Base-by-base conservation (phyloP, 2,888 invertebrate genomes). In the Antheraea yamamai region DNA sequence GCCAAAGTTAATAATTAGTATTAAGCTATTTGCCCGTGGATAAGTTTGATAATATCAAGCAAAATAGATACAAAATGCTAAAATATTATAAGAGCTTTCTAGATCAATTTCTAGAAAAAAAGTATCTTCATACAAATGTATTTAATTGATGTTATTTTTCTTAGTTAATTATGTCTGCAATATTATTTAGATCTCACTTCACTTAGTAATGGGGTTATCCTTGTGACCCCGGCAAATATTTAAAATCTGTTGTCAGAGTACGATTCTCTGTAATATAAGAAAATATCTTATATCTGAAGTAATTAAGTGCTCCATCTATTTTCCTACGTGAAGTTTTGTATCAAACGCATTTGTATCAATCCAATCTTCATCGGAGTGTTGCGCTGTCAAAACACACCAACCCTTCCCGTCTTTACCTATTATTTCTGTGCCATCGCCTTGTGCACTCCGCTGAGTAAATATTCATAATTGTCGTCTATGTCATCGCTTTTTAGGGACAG, bases 391-490 rank as follows among this genome's bases (percentile, higher is more conserved):
- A 84, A 86, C 85, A 85, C 79, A 77, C 76, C 82, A 86, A 88
- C 89, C 90, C 89, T 87, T 86, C 85, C 77, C 83, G 92, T 92
- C 92, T 79, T 74, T 81, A 75, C 80, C 82, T 76, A 87, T 92
- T 92, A 91, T 82, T 92, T 91, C 91, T 87, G 80, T 81, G 75
- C 84, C 88, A 85, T 82, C 88, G 90, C 88, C 79, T 82, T 80
- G 81, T 82, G 81, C 88, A 87, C 88, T 87, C 81, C 87, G 84
- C 84, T 88, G 85, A 82, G 85, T 85, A 90, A 92, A 92, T 91
- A 92, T 90, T 90, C 91, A 86, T 87, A 87, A 92, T 91, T 87
- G 87, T 85, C 79, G 81, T 82, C 80, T 82, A 80, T 78, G 79
- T 81, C 78, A 81, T 78, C 79, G 83, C 83, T 79, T 81, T 85